Base-by-base conservation (phyloP, 1,140 invertebrate species). In the Idris sp. region DNA sequence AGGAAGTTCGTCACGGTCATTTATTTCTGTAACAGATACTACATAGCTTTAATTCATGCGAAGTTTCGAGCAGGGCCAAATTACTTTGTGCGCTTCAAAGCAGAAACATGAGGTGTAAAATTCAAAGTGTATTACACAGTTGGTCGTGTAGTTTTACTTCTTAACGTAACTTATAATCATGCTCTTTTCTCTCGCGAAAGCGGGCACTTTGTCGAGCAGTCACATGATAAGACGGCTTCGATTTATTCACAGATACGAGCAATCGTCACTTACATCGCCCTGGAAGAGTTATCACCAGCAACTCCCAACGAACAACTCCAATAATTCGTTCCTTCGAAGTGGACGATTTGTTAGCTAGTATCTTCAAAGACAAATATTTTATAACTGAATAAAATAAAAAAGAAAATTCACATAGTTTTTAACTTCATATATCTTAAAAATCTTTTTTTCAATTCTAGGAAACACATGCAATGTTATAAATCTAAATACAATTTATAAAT, bases 231-330 rank as follows among this genome's bases (percentile, higher is more conserved):
- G 62, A 53, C 49, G 56, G 15, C 62, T 74, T 74, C 71, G 71
- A 74, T 74, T 74, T 67, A 54, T 54, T 28, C 49, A n/a, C n/a
- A 49, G 71, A 68, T 68, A 74, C 62, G 35, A 48, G 19, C 71
- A 58, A 74, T 74, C 62, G 71, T 61, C 48, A 54, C 16, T 53
- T 65, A 40, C 22, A 11, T 35, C 13, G 22, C n/a, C 15, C 33
- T 11, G 51, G 35, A 64, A 46, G 25, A 31, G 51, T 49, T 46
- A 61, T 22, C 22, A n/a, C 10, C 7, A 15, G 28, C 28, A 26
- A 28, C 5, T 30, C 6, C 16, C 58, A 7, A 41, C 40, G 30
- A 59, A 26, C 44, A 40, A 15, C 8, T 18, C 13, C 8, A 26
- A 43, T 62, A 56, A 71, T 71, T 71, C 43, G 33, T 56, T 56